These are phyloP conservation scores for Streptopelia turtur DNA, from an alignment of 2,797 vertebrate species.

Conservation along the genomic window DNA sequence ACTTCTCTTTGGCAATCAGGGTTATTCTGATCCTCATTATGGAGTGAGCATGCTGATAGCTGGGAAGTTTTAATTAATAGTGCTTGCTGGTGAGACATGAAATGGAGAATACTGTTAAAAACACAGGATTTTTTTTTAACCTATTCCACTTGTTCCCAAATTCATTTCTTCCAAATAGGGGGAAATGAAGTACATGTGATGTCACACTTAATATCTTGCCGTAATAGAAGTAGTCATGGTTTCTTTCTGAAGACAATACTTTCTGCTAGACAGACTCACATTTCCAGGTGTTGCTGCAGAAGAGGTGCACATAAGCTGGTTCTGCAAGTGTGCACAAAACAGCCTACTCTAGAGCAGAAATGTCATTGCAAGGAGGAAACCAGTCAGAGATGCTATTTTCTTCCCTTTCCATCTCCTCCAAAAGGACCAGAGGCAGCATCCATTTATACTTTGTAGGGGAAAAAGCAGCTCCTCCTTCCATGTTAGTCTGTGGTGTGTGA, in stretches of 20 bases:
- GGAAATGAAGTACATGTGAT: neutral
- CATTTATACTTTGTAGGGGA: neutral
- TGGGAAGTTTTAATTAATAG: conserved; percentile 42
- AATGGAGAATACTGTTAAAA: neutral
- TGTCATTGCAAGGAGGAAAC: neutral
- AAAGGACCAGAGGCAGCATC: neutral
- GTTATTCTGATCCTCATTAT: conserved; percentile 36
- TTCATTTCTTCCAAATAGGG: neutral
- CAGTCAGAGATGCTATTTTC: neutral
- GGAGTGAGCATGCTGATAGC: neutral
- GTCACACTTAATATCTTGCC: neutral
- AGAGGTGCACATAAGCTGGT: neutral
- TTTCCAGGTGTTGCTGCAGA: neutral
- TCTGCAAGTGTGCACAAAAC: neutral
- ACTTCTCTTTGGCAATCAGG: conserved; percentile 29
- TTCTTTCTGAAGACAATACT: neutral
- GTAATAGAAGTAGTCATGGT: neutral
- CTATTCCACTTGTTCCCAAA: neutral
- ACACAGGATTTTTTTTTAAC: neutral
- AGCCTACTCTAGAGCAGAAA: neutral
- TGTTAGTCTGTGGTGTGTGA: neutral
- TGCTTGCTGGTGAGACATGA: neutral
- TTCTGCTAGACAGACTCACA: neutral
- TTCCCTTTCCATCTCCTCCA: neutral
- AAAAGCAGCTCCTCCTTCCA: neutral